Evolutionary conservation across 1,140 invertebrate genomes (phyloP).

Genomic region (Drosophila kepulauana): DNA sequence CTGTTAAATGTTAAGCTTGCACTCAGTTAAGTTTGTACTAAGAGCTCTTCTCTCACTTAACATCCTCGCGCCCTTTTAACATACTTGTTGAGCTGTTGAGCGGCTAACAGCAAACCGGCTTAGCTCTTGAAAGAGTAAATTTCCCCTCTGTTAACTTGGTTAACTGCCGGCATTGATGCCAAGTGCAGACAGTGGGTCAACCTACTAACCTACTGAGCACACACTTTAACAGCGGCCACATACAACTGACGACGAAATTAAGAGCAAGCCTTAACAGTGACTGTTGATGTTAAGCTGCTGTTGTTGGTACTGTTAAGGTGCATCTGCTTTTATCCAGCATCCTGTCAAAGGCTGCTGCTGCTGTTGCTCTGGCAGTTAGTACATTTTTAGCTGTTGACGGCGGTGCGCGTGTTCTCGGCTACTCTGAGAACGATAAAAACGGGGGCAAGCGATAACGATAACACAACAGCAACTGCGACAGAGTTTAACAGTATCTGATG

Average conservation of each 20-base stretch:
- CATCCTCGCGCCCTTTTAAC: not conserved
- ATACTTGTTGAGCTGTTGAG: slow-evolving; percentile 33
- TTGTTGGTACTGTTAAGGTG: slow-evolving; percentile 33
- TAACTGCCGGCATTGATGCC: slow-evolving; percentile 35
- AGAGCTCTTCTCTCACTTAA: not conserved
- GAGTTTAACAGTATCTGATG: slow-evolving; percentile 35
- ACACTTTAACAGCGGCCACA: slow-evolving; percentile 21
- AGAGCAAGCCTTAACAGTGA: slow-evolving; percentile 50
- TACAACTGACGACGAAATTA: slow-evolving; percentile 15
- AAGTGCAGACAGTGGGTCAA: slow-evolving; percentile 40
- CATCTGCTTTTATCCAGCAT: slow-evolving; percentile 37
- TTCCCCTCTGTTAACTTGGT: slow-evolving; percentile 49
- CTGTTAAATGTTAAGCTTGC: not conserved
- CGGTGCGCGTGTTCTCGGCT: slow-evolving; percentile 68
- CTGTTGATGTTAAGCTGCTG: slow-evolving; percentile 32
- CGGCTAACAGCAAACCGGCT: slow-evolving; percentile 22
- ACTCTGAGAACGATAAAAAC: not conserved
- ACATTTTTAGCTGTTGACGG: slow-evolving; percentile 78
- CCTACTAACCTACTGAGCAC: slow-evolving; percentile 74
- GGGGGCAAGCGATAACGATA: slow-evolving; percentile 5
- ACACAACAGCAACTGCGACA: slow-evolving; percentile 3
- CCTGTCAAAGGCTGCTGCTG: slow-evolving; percentile 12
- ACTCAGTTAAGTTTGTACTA: not conserved
- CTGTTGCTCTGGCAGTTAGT: slow-evolving; percentile 50
- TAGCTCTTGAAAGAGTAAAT: slow-evolving; percentile 54